Base-by-base conservation (phyloP, 35 echinoderm and acorn worm genomes). In the Acanthaster planci region DNA sequence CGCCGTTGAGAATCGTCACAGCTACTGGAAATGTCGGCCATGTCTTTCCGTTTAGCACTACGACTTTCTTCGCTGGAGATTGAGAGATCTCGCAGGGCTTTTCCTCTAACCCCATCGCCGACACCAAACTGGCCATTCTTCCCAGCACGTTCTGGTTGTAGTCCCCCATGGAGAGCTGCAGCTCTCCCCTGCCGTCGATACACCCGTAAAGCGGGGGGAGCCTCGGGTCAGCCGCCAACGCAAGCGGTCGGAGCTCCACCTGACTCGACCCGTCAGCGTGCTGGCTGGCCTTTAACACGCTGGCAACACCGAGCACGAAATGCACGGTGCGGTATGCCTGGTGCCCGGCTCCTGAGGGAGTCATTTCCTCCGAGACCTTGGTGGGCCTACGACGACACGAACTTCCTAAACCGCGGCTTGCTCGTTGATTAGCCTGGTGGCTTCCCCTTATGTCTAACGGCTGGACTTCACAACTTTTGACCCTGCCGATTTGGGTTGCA, bases 131-230 rank as follows among this genome's bases (percentile, higher is more conserved):
- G 21, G 64, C 64, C 64, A 72, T 72, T 72, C 64, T 72, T 19
- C 64, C 64, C 18, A 72, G 34, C 64, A 26, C 7, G 30, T 72
- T 72, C 64, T 72, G 64, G 26, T 72, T 72, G 64, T 72, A 72
- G 64, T 29, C 34, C 1, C 64, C 64, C 64, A 72, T 72, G 18
- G 64, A 72, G 26, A 72, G 64, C 30, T 34, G 64, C 64, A 72
- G 64, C 64, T 72, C 64, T 26, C 64, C 64, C 64, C 23, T 72
- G 64, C 64, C 34, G 34, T 72, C 64, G 30, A 72, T 72, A 8
- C 64, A 72, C 23, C 64, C 64, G n/a, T 72, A 72, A 26, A 72
- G 26, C 4, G 64, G 64, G 4, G 64, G 64, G 22, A 72, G 7
- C 0, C 34, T 26, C 10, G 26, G 23, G 9, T 72, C 64, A 10